Evolutionary conservation across 1,140 invertebrate genomes (phyloP).

Genomic region (Batillaria attramentaria): DNA sequence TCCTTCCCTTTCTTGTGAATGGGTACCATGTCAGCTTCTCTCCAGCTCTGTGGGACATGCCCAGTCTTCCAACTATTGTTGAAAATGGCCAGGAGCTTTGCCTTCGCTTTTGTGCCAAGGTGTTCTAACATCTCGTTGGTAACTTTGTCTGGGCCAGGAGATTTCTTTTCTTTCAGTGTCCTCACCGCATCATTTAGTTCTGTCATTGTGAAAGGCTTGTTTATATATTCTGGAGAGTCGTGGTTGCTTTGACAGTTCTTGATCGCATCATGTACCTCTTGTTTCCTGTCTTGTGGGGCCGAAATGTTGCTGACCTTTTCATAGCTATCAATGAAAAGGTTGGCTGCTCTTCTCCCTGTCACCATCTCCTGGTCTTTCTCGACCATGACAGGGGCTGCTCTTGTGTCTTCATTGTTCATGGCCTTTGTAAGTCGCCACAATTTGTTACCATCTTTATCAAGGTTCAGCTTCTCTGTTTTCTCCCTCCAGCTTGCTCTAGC

Average conservation of each 20-base stretch:
- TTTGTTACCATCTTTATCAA: slow-evolving; percentile 21
- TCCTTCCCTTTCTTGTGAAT: slow-evolving; percentile 40
- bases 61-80: slow-evolving; percentile 34
- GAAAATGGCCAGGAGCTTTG: slow-evolving; percentile 29
- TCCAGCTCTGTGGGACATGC: slow-evolving; percentile 28
- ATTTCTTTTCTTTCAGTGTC: slow-evolving; percentile 33
- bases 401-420: slow-evolving; percentile 3
- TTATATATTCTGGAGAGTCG: neutral
- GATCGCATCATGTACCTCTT: too few species aligned
- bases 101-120: slow-evolving; percentile 11
- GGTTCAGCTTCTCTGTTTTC: slow-evolving; percentile 14
- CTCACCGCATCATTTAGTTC: slow-evolving; percentile 17
- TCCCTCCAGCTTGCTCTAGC: slow-evolving; percentile 18
- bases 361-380: neutral
- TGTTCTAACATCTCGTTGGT: slow-evolving; percentile 36
- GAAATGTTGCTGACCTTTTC: too few species aligned
- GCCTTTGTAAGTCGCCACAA: neutral
- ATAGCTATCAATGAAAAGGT: too few species aligned
- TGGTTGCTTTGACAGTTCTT: too few species aligned
- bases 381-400: neutral
- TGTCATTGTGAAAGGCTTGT: neutral
- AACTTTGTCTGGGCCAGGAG: slow-evolving; percentile 33
- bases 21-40: slow-evolving; percentile 30
- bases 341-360: too few species aligned
- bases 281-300: too few species aligned